Evolutionary conservation across 2,113 vertebrate species (phyloP).

Genomic region (Anthoscopus minutus): DNA sequence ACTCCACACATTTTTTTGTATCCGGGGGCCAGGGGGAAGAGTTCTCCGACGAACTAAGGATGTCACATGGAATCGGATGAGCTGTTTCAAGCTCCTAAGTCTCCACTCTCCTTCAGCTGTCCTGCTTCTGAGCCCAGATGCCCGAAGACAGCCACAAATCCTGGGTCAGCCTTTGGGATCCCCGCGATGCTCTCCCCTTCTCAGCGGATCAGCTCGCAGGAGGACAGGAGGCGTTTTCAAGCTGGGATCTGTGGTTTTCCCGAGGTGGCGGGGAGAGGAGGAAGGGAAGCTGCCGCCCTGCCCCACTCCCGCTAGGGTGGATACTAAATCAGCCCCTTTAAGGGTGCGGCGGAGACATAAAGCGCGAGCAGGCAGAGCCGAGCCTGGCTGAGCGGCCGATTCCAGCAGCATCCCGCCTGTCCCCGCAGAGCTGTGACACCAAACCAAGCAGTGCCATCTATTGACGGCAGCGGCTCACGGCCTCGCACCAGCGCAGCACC

Average conservation of each 20-base stretch:
- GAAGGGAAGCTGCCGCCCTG: neutral
- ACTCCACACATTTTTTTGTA: neutral
- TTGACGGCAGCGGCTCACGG: neutral
- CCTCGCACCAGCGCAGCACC: fast-evolving
- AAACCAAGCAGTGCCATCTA: conserved; percentile 39
- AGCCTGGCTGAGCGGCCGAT: neutral
- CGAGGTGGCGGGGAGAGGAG: too few species aligned
- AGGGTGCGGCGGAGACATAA: too few species aligned
- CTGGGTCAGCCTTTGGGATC: neutral
- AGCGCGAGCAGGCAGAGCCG: neutral
- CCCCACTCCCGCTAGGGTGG: neutral
- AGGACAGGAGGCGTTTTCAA: neutral
- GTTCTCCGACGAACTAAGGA: fast-evolving
- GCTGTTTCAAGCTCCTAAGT: neutral
- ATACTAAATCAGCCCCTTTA: neutral
- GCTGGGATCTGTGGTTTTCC: neutral
- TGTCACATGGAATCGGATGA: neutral
- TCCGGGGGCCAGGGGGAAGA: neutral
- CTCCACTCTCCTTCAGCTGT: fast-evolving
- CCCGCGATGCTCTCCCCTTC: fast-evolving
- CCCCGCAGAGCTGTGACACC: fast-evolving
- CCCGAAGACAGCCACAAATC: neutral
- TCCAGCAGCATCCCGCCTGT: neutral
- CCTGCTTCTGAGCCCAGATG: neutral
- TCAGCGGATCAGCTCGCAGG: fast-evolving